Base-by-base conservation (phyloP, 2,113 vertebrate genomes). In the Nothocercus nigrocapillus region DNA sequence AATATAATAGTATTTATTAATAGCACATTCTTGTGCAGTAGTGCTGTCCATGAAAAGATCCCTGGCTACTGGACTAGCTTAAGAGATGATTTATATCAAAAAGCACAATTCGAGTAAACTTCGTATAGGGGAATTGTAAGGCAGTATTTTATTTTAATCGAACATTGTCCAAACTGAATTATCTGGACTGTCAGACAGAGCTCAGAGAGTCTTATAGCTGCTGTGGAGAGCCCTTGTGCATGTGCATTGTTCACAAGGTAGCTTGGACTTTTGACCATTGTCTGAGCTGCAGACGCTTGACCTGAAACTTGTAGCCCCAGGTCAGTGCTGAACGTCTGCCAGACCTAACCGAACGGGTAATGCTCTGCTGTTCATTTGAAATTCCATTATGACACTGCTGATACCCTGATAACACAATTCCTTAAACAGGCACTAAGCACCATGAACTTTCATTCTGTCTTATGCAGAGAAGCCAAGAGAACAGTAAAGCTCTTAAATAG, bases 321-420 rank as follows among this genome's bases (percentile, higher is more conserved):
- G 61, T 78, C 72, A 93, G 8, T 70, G 64, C 59, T 70, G 68
- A 51, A 45, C 76, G 66, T 88, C 59, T 93, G 80, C 6, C 36
- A 78, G 72, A 70, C 93, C 80, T 94, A 80, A 73, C 77, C 73
- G 90, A 89, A 96, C 38, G 79, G 59, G 34, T 1, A 81, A 30
- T 70, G 44, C 38, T 86, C 56, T 64, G 82, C 44, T 87, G 86
- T 75, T 86, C 58, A 83, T 97, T 58, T 68, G 91, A 96, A 94
- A 95, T 85, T 80, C 59, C 70, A 30, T 69, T 77, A 77, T 42
- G 63, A 59, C 13, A 77, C 18, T 63, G 47, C 84, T 93, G 79
- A 61, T 82, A 84, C 56, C 58, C 93, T 93, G 92, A 91, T 86
- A 91, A 92, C 58, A 63, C 7, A 22, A 53, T 54, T 69, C 67